Evolutionary conservation across 53 echinoderm and acorn worm species (phyloP), one percentile per base, ranked within the genome.

Genomic region (Holothuria scabra): DNA sequence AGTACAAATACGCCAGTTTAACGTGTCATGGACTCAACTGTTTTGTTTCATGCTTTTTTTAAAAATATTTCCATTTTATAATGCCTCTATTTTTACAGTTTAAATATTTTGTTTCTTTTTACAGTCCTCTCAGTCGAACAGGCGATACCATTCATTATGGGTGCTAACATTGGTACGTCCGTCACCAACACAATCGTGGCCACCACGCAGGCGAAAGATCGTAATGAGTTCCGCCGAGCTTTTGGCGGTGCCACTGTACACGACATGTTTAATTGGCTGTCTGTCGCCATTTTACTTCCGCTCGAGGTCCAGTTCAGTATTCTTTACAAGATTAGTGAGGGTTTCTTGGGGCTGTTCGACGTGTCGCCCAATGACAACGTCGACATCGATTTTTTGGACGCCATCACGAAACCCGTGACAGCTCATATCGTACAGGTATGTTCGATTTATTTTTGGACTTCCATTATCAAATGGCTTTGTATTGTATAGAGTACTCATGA

Each of bases 221-320:
- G 90, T 60, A 85, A 97, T 59, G 90, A 94, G 60, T 94, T 97
- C 75, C 97, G 97, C 14, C 92, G 97, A 21, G 97, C 97, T 0
- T 97, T 97, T 66, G 97, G 94, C 13, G 94, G 94, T 46, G 94
- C 94, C 25, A 97, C 94, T 34, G 92, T 97, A 12, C 97, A 97
- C 68, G 97, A 97, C 79, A 88, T 92, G 90, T 97, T 97, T 84
- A 97, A 97, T 80, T 97, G 97, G 97, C 67, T 97, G 66, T 64
- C 90, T 7, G 97, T 97, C 56, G 21, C 89, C 1, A 85, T 94
- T 81, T 83, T 97, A 16, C 82, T 97, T 4, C 97, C 97, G 0
- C 37, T 97, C 0, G 97, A 97, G 89, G 86, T 83, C 35, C 88
- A 88, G 30, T 83, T 84, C 14, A 83, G 89, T 19, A 92, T 92